phyloP scores from a whole-genome alignment of 2,888 invertebrate genomes.

The Drosophila lacicola region DNA sequence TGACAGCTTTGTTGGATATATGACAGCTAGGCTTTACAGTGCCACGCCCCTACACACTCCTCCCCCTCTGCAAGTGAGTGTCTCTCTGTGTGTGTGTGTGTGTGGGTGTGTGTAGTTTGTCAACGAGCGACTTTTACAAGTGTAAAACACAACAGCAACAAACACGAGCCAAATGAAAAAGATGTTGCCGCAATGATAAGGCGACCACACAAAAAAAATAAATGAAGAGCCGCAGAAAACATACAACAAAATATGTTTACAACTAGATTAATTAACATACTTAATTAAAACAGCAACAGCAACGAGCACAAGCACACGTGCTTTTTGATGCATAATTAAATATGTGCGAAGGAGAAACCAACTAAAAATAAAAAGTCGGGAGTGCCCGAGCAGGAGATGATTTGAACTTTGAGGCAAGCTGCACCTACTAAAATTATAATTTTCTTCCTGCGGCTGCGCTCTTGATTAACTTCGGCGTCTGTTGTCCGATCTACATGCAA shows the following conservation, averaged over 20 bases:
- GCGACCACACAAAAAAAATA: constrained; percentile 8
- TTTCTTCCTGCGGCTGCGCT: too few species aligned
- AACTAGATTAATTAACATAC: constrained; percentile 66
- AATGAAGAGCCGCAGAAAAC: neutral
- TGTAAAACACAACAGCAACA: constrained; percentile 46
- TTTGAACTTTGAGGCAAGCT: too few species aligned
- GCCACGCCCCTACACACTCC: neutral
- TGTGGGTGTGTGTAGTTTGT: constrained; percentile 19
- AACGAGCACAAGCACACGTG: constrained; percentile 39
- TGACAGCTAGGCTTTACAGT: constrained; percentile 48
- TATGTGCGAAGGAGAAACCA: neutral
- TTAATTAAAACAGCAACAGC: constrained; percentile 54
- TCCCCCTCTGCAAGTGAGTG: neutral
- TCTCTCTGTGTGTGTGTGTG: neutral
- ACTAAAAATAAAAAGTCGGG: neutral
- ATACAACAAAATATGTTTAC: constrained; percentile 23
- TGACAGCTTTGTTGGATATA: constrained; percentile 65
- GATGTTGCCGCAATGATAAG: constrained; percentile 29
- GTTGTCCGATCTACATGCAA: too few species aligned
- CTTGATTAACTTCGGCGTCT: too few species aligned
- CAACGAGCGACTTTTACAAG: constrained; percentile 49
- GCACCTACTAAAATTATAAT: too few species aligned
- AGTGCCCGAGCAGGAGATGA: too few species aligned
- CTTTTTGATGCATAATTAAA: constrained; percentile 48
- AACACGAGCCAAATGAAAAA: constrained; percentile 43